Conservation (phyloP, 2,113 vertebrate genomes). For the Channa argus region DNA sequence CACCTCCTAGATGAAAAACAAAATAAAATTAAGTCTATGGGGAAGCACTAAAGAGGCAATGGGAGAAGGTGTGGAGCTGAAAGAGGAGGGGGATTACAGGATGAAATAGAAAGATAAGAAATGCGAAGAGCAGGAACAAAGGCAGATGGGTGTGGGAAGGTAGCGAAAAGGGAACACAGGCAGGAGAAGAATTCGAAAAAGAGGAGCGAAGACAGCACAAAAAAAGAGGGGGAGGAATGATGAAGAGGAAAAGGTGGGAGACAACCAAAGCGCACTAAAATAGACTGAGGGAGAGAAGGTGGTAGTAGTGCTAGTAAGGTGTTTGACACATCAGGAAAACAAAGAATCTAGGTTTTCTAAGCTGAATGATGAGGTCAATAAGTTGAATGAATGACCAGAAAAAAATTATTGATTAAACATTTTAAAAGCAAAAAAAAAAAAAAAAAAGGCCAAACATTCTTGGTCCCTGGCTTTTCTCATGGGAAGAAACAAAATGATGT, state of each 20-base stretch:
- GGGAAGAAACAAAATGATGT: neutral
- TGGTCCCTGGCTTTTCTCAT: neutral
- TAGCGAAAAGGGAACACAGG: slow-evolving; percentile 32
- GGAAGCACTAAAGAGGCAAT: slow-evolving; percentile 32
- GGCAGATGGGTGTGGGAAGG: slow-evolving; percentile 51
- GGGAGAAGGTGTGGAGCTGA: slow-evolving; percentile 18
- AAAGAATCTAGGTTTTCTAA: slow-evolving; percentile 8
- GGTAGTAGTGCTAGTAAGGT: neutral
- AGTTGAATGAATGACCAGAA: neutral
- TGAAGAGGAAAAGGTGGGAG: slow-evolving; percentile 41
- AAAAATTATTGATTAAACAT: neutral
- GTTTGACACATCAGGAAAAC: slow-evolving; percentile 1
- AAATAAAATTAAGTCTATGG: neutral
- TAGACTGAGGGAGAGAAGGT: slow-evolving; percentile 13
- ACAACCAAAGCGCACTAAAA: slow-evolving; percentile 20
- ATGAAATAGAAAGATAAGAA: slow-evolving; percentile 56
- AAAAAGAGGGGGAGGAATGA: slow-evolving; percentile 28
- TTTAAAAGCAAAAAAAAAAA: too few relatives aligned
- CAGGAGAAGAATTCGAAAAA: slow-evolving; percentile 35
- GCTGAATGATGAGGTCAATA: too few relatives aligned
- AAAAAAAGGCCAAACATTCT: neutral
- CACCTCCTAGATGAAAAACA: slow-evolving; percentile 5
- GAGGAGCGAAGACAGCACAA: slow-evolving; percentile 37
- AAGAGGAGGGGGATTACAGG: slow-evolving; percentile 61
- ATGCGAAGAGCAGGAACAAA: slow-evolving; percentile 59